Conservation (phyloP, 2,113 vertebrate genomes). For the Albula goreensis region DNA sequence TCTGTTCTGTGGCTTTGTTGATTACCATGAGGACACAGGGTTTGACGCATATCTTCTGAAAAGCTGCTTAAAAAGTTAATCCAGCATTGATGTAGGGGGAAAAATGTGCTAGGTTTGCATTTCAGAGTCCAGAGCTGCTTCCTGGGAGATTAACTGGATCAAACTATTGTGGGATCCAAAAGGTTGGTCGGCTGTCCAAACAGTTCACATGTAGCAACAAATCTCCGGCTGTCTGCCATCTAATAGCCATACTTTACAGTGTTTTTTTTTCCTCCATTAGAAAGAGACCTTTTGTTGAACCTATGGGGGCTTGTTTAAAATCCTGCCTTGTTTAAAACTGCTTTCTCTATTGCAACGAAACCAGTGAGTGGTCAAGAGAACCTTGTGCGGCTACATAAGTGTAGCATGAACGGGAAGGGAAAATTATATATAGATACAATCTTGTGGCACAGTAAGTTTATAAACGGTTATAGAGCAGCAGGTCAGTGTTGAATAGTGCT, state of each 20-base stretch:
- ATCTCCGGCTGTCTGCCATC: neutral
- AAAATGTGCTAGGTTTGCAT: constrained; percentile 36
- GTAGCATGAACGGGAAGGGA: too few species aligned
- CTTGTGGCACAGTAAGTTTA: too few species aligned
- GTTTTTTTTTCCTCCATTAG: neutral
- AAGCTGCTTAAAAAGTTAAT: constrained; percentile 35
- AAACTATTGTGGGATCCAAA: constrained; percentile 28
- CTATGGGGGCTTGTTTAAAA: neutral
- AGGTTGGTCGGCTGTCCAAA: constrained; percentile 18
- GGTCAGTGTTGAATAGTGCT: too few species aligned
- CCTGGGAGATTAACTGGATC: constrained; percentile 53
- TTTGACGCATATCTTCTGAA: constrained; percentile 14
- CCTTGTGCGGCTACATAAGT: neutral
- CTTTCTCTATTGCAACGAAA: too few species aligned
- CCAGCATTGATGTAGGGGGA: neutral
- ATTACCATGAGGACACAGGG: neutral
- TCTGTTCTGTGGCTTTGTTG: neutral
- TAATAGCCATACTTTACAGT: too few species aligned
- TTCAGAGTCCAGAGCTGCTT: constrained; percentile 36
- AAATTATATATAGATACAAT: too few species aligned
- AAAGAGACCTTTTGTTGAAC: neutral
- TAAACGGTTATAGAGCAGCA: too few species aligned
- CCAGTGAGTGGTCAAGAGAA: neutral
- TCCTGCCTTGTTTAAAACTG: neutral
- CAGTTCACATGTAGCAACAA: neutral